phyloP scores from a whole-genome alignment of 2,888 invertebrate species.

The Phoenoteleia sp. region DNA sequence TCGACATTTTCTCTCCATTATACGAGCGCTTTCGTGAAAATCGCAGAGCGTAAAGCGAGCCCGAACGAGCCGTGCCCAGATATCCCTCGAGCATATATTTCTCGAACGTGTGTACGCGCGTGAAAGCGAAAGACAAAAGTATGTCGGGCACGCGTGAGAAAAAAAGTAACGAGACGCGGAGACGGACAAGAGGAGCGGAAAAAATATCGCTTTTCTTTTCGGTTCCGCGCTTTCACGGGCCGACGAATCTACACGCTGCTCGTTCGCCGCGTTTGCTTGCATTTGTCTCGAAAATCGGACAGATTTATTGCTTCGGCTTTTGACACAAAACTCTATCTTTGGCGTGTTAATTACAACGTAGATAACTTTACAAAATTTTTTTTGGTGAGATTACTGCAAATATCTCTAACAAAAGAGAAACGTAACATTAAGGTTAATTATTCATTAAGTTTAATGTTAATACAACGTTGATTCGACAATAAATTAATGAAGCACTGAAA shows the following conservation, averaged over 20 bases:
- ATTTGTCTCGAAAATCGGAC: not conserved
- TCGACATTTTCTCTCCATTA: slow-evolving; percentile 60
- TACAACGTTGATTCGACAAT: too few species aligned
- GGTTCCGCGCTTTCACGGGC: slow-evolving; percentile 30
- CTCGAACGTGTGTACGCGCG: slow-evolving; percentile 47
- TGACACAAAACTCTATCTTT: too few species aligned
- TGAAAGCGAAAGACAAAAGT: slow-evolving; percentile 71
- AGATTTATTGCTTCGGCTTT: too few species aligned
- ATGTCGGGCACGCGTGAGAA: slow-evolving; percentile 54
- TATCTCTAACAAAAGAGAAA: too few species aligned
- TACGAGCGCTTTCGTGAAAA: slow-evolving; percentile 58
- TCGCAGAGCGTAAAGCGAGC: slow-evolving; percentile 56
- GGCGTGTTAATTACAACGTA: too few species aligned
- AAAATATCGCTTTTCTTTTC: slow-evolving; percentile 60
- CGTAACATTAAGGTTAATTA: too few species aligned
- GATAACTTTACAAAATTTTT: too few species aligned
- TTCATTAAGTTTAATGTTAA: too few species aligned
- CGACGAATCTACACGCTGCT: not conserved
- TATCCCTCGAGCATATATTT: slow-evolving; percentile 22
- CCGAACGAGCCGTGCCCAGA: slow-evolving; percentile 18
- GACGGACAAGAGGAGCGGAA: slow-evolving; percentile 59
- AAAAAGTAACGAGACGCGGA: slow-evolving; percentile 37
- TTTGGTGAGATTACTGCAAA: too few species aligned
- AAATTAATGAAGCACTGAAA: too few species aligned
- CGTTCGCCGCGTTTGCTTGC: not conserved